Base-by-base conservation (phyloP, 1,140 invertebrate genomes). In the Hetaerina americana region DNA sequence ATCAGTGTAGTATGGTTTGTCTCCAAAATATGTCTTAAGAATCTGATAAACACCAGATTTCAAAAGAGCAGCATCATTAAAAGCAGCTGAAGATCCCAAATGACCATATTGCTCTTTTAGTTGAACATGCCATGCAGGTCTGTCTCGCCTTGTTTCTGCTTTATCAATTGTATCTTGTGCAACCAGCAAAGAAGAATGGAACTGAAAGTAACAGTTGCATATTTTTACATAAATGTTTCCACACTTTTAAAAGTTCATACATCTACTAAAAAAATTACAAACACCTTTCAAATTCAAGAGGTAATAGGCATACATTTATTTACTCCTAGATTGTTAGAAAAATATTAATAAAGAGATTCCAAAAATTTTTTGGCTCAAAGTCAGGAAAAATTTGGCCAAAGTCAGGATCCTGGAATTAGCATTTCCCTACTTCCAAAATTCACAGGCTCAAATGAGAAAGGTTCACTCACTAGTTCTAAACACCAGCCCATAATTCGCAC, bases 151-250 rank as follows among this genome's bases (percentile, higher is more conserved):
- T 12, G 83, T 85, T 57, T 81, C 75, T 15, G 85, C 86, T 12
- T 80, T 74, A 78, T 90, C 89, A 85, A 90, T 88, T 2, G 90
- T 84, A 78, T 90, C 88, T 81, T 90, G 89, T 26, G 82, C 79
- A 5, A 90, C 80, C 2, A 90, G 77, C 76, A 89, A 88, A 76
- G 82, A 88, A 18, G 85, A 85, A 81, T 90, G 89, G 1, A 90
- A 77, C 87, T 88, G 71, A 12, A 72, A 70, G 76, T 68, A n/a
- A n/a, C n/a, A n/a, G n/a, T n/a, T n/a, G n/a, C n/a, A 78, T 15
- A 27, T 12, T 70, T 29, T 6, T 25, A 71, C 57, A 15, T 66
- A 8, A 25, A 28, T 70, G 10, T 70, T 15, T 70, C 8, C 22
- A 8, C 8, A 18, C 15, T 49, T 22, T 57, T 10, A 10, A 70